Evolutionary conservation across 2,888 invertebrate genomes (phyloP).

Genomic region (Lithophane semibrunnea): DNA sequence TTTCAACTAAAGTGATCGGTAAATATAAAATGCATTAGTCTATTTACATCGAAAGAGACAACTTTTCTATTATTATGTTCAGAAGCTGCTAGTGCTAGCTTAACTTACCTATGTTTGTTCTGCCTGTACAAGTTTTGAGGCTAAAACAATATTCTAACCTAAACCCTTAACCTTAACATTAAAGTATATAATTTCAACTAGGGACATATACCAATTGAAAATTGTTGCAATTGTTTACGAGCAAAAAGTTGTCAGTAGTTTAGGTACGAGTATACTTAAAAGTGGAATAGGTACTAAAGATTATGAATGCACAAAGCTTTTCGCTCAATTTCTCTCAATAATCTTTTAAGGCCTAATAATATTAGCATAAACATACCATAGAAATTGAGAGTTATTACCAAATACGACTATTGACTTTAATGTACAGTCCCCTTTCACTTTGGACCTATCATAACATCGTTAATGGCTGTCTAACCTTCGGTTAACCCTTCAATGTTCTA

Average conservation of each 20-base stretch:
- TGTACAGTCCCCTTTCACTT: slow-evolving; percentile 48
- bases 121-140: too few relatives aligned
- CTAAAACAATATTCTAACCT: too few relatives aligned
- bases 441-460: slow-evolving; percentile 42
- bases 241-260: background rate
- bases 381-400: slow-evolving; percentile 44
- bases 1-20: slow-evolving; percentile 47
- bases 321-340: slow-evolving; percentile 27
- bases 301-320: background rate
- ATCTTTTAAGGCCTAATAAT: slow-evolving; percentile 9
- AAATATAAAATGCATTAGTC: slow-evolving; percentile 54
- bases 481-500: slow-evolving; percentile 37
- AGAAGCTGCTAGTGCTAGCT: background rate
- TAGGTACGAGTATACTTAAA: background rate
- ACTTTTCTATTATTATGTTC: slow-evolving; percentile 10
- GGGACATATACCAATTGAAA: background rate
- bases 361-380: slow-evolving; percentile 26
- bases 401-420: slow-evolving; percentile 40
- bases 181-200: too few relatives aligned
- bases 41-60: slow-evolving; percentile 14
- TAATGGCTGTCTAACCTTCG: slow-evolving; percentile 33
- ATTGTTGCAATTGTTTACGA: background rate
- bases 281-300: background rate
- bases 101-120: background rate
- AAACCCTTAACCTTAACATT: too few relatives aligned